Base-by-base conservation (phyloP, 1,140 invertebrate genomes). In the Homarus americanus region DNA sequence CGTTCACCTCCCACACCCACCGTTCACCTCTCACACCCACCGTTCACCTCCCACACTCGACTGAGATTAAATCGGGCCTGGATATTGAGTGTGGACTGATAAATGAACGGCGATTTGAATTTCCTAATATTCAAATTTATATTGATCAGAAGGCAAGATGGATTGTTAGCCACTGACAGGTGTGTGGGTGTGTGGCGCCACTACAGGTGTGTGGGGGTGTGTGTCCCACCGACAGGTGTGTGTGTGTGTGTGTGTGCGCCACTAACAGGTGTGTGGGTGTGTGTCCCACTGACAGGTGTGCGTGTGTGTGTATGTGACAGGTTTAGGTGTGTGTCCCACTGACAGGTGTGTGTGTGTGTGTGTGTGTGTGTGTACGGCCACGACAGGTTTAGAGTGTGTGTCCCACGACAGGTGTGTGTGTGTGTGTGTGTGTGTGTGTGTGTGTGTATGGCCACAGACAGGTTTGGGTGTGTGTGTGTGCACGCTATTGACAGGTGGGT, bases 101-200 rank as follows among this genome's bases (percentile, higher is more conserved):
- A 32, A 69, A 69, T 69, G 63, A 69, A 32, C 7, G n/a, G 63
- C n/a, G n/a, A 69, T 69, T 69, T 69, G n/a, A 28, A 69, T 32
- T 69, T 69, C 63, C 63, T 69, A 69, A 69, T 69, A 69, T 69
- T 69, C 63, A 69, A 69, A 69, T 69, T 10, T 69, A 32, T 69
- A 69, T 69, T 32, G 63, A 69, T 32, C 63, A 32, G n/a, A 69
- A 9, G n/a, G 63, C 5, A 28, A 69, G 63, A 69, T 69, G 63
- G 63, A 69, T 69, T 69, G n/a, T 69, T 4, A 10, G 53, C 17
- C 53, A 20, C 32, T 32, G 63, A 69, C 53, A 69, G n/a, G 63
- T 9, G 63, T 4, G n/a, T 32, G 63, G 20, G 58, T 20, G 58
- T 4, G 12, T 4, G 58, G 20, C 12, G 20, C 15, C 0, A 20